These are phyloP conservation scores for Eupithecia vulgata DNA, from an alignment of 2,888 invertebrate genomes.

Conservation along the genomic window DNA sequence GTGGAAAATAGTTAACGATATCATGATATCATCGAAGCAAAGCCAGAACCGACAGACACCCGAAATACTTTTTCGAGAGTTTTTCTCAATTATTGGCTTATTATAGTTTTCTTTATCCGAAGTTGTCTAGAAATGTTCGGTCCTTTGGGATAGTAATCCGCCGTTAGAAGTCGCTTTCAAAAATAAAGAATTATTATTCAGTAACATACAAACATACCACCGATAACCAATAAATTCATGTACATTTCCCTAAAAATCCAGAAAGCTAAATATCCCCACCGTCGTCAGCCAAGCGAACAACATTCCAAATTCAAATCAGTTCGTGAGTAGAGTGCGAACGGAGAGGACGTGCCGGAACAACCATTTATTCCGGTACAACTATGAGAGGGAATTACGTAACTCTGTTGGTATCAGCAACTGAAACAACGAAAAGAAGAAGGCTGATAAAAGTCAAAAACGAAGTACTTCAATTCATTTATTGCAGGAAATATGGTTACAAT, in stretches of 20 bases:
- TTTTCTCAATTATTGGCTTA: too few relatives aligned
- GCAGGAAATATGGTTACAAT: too few relatives aligned
- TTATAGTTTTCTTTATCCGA: background rate
- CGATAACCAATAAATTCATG: slow-evolving; percentile 35
- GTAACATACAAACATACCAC: slow-evolving; percentile 30
- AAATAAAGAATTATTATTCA: background rate
- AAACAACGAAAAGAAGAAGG: background rate
- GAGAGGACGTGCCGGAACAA: slow-evolving; percentile 71
- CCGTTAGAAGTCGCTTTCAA: background rate
- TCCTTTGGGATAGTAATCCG: background rate
- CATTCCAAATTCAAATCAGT: slow-evolving; percentile 82
- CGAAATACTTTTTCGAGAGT: too few relatives aligned
- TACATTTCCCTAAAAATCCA: slow-evolving; percentile 38
- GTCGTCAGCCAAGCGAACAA: slow-evolving; percentile 62
- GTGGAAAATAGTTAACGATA: too few relatives aligned
- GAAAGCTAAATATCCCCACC: slow-evolving; percentile 58
- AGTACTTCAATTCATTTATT: too few relatives aligned
- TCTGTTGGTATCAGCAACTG: background rate
- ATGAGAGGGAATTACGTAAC: background rate
- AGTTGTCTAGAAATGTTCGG: background rate
- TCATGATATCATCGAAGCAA: too few relatives aligned
- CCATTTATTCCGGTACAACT: slow-evolving; percentile 77
- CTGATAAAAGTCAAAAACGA: background rate
- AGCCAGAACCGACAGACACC: too few relatives aligned
- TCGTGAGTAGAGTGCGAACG: slow-evolving; percentile 77